Conservation (phyloP, 2,113 vertebrate genomes). For the Taurulus bubalis region DNA sequence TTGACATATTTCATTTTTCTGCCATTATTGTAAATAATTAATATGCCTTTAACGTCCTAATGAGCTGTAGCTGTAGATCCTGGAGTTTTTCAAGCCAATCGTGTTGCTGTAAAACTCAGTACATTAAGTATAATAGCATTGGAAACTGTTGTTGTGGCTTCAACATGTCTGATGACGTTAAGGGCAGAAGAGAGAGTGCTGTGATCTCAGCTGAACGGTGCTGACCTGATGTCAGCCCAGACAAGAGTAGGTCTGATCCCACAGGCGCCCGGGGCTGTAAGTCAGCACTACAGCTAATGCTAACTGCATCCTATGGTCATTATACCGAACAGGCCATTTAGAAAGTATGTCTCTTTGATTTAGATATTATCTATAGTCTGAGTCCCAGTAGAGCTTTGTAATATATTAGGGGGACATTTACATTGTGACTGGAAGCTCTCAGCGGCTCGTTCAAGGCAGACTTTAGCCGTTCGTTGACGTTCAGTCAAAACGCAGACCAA, state of each 20-base stretch:
- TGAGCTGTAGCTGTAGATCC: not conserved
- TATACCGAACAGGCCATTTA: slow-evolving; percentile 67
- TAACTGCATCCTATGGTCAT: slow-evolving; percentile 72
- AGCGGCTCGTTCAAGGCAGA: slow-evolving; percentile 7
- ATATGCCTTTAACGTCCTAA: not conserved
- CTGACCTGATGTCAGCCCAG: slow-evolving; percentile 46
- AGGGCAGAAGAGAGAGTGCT: slow-evolving; percentile 13
- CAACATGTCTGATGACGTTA: slow-evolving; percentile 29
- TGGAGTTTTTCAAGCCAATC: not conserved
- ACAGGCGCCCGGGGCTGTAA: slow-evolving; percentile 44
- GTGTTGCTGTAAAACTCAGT: not conserved
- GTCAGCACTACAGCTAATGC: slow-evolving; percentile 59
- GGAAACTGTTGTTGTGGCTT: slow-evolving; percentile 6
- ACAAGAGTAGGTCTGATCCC: slow-evolving; percentile 42
- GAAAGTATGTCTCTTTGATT: slow-evolving; percentile 50
- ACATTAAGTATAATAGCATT: not conserved
- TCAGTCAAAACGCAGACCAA: not conserved
- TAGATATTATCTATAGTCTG: slow-evolving; percentile 65
- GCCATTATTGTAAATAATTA: not conserved
- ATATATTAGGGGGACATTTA: not conserved
- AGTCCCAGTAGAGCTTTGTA: slow-evolving; percentile 44
- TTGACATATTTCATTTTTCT: not conserved
- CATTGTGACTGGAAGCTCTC: slow-evolving; percentile 17
- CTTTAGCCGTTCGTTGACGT: slow-evolving; percentile 37
- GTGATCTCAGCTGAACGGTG: slow-evolving; percentile 45